Conservation (phyloP, 2,797 vertebrate genomes). For the Lepus townsendii region DNA sequence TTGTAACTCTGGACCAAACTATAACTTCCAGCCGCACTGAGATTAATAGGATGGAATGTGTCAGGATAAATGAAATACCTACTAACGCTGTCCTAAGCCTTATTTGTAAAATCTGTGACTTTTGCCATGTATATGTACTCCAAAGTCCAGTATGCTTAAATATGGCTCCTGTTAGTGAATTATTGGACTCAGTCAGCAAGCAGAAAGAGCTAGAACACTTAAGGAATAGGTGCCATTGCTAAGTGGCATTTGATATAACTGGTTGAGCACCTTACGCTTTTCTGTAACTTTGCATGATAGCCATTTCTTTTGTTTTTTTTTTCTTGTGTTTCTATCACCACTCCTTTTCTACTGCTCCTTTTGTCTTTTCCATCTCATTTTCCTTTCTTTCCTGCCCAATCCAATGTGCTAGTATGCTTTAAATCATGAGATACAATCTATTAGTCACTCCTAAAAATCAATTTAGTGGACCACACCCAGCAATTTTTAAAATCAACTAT, state of each 20-base stretch:
- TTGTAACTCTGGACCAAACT: conserved; percentile 73
- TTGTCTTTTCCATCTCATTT: conserved; percentile 30
- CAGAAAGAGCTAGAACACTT: background rate
- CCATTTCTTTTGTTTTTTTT: background rate
- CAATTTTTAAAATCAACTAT: background rate
- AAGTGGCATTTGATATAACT: background rate
- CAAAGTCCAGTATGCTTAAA: conserved; percentile 50
- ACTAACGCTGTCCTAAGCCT: conserved; percentile 40
- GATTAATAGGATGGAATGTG: conserved; percentile 69
- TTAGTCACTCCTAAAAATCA: conserved; percentile 25
- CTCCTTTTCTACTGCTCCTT: background rate
- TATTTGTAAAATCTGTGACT: conserved; percentile 57
- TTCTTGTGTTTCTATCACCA: background rate
- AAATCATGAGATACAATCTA: background rate
- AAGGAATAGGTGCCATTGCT: background rate
- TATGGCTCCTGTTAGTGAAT: conserved; percentile 42
- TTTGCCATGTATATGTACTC: conserved; percentile 42
- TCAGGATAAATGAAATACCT: conserved; percentile 71
- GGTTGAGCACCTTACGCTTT: background rate
- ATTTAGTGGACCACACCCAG: background rate
- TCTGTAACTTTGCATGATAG: background rate
- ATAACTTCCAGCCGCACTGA: conserved; percentile 61
- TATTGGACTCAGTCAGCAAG: background rate
- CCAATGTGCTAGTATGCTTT: background rate
- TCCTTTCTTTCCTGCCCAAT: background rate